phyloP scores from a whole-genome alignment of 2,888 invertebrate species.

The Linnaemya vulpina region DNA sequence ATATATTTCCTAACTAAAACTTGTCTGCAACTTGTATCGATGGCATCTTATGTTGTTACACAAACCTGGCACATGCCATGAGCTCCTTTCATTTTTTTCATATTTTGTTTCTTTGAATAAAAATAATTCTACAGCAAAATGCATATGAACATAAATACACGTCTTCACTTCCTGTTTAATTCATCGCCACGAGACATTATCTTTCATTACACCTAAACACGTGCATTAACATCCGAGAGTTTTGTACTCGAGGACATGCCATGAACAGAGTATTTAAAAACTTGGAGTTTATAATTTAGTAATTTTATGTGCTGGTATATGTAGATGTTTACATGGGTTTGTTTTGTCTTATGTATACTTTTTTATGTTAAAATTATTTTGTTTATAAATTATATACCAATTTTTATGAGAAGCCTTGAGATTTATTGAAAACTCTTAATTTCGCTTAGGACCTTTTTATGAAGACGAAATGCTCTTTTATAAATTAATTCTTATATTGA shows the following conservation, averaged over 20 bases:
- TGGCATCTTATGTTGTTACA: background rate
- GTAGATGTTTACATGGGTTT: no score
- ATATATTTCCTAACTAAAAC: background rate
- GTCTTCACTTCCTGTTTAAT: slow-evolving; percentile 25
- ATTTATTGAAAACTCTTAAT: no score
- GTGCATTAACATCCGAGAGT: background rate
- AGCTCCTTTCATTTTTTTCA: slow-evolving; percentile 2
- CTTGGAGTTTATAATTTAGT: background rate
- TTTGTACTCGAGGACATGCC: background rate
- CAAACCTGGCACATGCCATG: slow-evolving; percentile 18
- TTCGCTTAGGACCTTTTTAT: no score
- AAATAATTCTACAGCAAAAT: slow-evolving; percentile 20
- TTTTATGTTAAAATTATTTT: no score
- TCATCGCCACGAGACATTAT: slow-evolving; percentile 53
- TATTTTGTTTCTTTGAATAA: background rate
- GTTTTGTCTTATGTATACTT: no score
- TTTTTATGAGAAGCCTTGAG: no score
- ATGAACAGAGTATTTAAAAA: background rate
- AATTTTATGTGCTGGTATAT: background rate
- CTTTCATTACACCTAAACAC: slow-evolving; percentile 44
- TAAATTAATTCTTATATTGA: no score
- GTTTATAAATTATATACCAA: no score
- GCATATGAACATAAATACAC: background rate
- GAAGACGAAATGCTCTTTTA: no score
- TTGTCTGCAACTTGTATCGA: slow-evolving; percentile 3